Conservation (phyloP, 2,888 invertebrate genomes). For the Acanthosepion esculentum region DNA sequence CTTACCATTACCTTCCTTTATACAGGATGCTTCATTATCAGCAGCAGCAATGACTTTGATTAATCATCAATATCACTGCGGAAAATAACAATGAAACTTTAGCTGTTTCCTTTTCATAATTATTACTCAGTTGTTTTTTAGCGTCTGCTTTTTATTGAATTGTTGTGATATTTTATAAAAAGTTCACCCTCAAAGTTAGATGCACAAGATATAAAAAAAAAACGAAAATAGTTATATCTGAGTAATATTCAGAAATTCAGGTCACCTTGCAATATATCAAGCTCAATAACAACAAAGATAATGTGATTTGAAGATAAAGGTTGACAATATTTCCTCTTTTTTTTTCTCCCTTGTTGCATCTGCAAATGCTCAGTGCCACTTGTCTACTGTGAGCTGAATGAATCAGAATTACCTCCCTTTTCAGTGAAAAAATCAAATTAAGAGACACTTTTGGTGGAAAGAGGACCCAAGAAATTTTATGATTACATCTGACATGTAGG, state of each 20-base stretch:
- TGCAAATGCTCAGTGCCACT: not conserved
- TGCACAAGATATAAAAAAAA: not conserved
- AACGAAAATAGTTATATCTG: not conserved
- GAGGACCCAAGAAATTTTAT: not conserved
- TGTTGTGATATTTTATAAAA: not conserved
- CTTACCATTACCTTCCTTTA: no score
- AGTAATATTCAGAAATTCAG: not conserved
- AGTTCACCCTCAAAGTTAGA: not conserved
- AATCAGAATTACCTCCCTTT: not conserved
- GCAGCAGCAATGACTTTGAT: no score
- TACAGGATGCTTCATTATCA: no score
- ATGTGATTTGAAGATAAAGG: not conserved
- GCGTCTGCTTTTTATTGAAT: not conserved
- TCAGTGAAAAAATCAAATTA: not conserved
- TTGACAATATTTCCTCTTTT: not conserved
- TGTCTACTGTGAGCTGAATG: not conserved
- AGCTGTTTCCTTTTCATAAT: not conserved
- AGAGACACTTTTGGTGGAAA: not conserved
- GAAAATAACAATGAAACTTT: no score
- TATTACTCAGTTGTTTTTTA: not conserved
- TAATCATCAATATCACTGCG: no score
- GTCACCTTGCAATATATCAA: not conserved
- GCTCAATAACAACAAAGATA: not conserved
- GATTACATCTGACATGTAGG: not conserved
- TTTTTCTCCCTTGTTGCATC: not conserved